Conservation (phyloP, 2,113 vertebrate genomes). For the Poeciliopsis turrubarensis region DNA sequence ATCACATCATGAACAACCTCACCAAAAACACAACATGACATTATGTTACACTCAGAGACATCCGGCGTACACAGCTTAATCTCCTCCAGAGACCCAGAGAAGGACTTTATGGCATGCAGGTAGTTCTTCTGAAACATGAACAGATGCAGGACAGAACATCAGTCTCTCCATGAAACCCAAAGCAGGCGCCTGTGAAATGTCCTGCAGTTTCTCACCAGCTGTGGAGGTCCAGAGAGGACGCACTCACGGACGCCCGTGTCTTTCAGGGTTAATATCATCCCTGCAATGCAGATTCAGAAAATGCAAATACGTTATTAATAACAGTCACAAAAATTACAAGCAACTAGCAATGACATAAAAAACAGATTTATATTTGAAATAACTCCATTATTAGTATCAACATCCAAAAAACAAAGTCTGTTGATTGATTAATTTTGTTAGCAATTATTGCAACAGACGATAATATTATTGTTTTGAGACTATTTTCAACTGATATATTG, state of each 20-base stretch:
- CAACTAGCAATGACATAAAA: no score
- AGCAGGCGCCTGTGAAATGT: neutral
- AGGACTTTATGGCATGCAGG: slow-evolving; percentile 75
- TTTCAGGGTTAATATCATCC: slow-evolving; percentile 91
- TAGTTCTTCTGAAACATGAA: slow-evolving; percentile 65
- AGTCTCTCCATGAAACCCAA: neutral
- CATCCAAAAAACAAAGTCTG: no score
- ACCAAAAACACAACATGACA: accelerated
- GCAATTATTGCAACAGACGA: no score
- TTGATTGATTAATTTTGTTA: no score
- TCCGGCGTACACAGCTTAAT: slow-evolving; percentile 76
- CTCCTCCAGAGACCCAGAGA: slow-evolving; percentile 76
- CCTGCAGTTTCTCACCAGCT: slow-evolving; percentile 84
- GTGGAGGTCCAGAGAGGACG: slow-evolving; percentile 90
- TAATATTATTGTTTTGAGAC: no score
- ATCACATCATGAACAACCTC: neutral
- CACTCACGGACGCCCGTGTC: slow-evolving; percentile 88
- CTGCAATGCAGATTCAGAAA: slow-evolving; percentile 61
- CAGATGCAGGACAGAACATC: neutral
- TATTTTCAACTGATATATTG: no score
- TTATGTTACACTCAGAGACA: neutral
- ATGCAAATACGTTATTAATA: neutral
- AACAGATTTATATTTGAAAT: no score
- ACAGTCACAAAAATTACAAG: neutral
- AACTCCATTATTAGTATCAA: no score